A percentile compares a stretch with the other conserved stretches of the same genome.
phyloP scores from a whole-genome alignment of 2,888 invertebrate species.

The Leptarthrus brevirostris region DNA sequence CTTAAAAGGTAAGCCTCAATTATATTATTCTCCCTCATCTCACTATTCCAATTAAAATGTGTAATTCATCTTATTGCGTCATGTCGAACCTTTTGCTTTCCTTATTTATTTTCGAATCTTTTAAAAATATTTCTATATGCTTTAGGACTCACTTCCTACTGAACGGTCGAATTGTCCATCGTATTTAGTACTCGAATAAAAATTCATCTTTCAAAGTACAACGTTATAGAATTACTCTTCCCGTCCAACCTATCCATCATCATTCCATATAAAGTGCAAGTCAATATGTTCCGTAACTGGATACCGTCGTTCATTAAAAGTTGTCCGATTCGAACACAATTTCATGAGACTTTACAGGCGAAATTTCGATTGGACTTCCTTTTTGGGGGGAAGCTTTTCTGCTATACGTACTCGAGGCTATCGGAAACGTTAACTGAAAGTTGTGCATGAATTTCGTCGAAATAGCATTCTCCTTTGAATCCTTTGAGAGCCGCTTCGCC shows the following conservation, averaged over 20 bases:
- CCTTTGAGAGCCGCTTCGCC: not conserved
- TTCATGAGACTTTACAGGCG: not conserved
- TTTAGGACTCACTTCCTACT: no score
- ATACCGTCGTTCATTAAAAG: not conserved
- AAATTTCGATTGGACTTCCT: slow-evolving; percentile 6
- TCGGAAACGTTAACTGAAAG: slow-evolving; percentile 11
- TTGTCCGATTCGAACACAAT: not conserved
- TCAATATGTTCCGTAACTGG: not conserved
- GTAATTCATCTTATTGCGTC: no score
- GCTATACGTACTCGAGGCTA: not conserved
- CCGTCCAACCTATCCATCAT: no score
- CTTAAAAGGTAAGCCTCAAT: no score
- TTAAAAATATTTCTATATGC: no score
- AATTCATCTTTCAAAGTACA: not conserved
- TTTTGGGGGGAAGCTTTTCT: not conserved
- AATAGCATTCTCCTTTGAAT: not conserved
- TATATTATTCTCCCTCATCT: no score
- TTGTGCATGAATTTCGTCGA: slow-evolving; percentile 1
- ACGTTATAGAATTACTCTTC: not conserved
- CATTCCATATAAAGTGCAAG: not conserved
- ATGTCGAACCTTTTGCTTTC: no score
- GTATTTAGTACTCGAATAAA: no score
- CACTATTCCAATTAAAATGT: no score
- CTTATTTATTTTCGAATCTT: no score
- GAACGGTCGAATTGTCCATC: no score